Conservation (phyloP, 1,140 invertebrate species). For the Psix sp. region DNA sequence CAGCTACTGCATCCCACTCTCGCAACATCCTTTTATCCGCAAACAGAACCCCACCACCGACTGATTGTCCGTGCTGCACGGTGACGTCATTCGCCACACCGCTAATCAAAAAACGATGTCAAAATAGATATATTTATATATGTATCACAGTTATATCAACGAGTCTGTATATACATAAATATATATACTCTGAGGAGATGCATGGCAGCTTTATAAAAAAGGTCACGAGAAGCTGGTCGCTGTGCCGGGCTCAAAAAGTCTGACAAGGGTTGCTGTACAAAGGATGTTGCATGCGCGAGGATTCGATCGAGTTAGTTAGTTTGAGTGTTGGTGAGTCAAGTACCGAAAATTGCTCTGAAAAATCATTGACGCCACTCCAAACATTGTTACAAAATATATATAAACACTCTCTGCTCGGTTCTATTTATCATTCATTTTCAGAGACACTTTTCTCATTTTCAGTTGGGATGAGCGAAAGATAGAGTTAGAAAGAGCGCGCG, state of each 20-base stretch:
- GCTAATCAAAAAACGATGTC: slow-evolving; percentile 30
- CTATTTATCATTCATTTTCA: slow-evolving; percentile 44
- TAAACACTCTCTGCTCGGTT: too few species aligned
- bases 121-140: slow-evolving; percentile 21
- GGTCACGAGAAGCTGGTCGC: slow-evolving; percentile 30
- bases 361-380: slow-evolving; percentile 9
- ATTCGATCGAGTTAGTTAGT: slow-evolving; percentile 37
- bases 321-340: slow-evolving; percentile 18
- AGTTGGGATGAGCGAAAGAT: slow-evolving; percentile 36
- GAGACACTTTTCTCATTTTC: slow-evolving; percentile 40
- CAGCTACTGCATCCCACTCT: slow-evolving; percentile 7
- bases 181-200: slow-evolving; percentile 22
- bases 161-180: neutral
- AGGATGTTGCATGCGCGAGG: slow-evolving; percentile 51
- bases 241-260: slow-evolving; percentile 4
- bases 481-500: slow-evolving; percentile 57
- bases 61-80: slow-evolving; percentile 17
- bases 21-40: neutral
- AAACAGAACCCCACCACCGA: slow-evolving; percentile 7
- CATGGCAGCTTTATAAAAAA: slow-evolving; percentile 38
- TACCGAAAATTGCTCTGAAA: slow-evolving; percentile 49
- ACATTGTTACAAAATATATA: slow-evolving; percentile 34
- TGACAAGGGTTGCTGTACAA: slow-evolving; percentile 38
- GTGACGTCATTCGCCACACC: slow-evolving; percentile 22
- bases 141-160: slow-evolving; percentile 1